phyloP scores from a whole-genome alignment of 2,797 vertebrate genomes.

The Phalanger gymnotis region DNA sequence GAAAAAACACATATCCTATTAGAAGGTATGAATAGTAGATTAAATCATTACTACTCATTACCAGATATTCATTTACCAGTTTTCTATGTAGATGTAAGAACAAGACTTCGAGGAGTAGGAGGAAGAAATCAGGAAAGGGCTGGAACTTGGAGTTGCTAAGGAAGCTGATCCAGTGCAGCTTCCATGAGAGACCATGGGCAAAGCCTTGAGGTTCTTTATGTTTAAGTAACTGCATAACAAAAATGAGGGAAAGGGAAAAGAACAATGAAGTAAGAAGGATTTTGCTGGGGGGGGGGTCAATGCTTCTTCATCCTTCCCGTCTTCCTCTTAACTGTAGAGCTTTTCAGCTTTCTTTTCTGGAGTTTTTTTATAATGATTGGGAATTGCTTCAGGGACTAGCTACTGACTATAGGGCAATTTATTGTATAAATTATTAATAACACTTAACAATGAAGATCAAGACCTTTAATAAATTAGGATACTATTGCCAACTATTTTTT shows the following conservation, averaged over 20 bases:
- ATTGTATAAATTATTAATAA: not conserved
- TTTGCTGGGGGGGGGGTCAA: not conserved
- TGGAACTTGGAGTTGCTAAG: not conserved
- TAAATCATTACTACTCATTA: not conserved
- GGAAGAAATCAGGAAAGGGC: not conserved
- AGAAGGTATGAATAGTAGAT: not conserved
- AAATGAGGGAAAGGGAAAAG: not conserved
- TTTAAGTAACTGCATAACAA: not conserved
- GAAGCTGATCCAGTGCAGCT: not conserved
- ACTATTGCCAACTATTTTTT: not conserved
- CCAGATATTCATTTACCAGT: not conserved
- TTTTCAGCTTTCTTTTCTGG: conserved; percentile 21
- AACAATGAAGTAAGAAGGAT: too few relatives aligned
- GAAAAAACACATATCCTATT: not conserved
- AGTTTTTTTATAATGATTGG: conserved; percentile 6
- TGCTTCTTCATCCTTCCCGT: not conserved
- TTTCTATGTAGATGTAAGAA: not conserved
- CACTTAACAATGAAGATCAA: not conserved
- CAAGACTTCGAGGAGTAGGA: not conserved
- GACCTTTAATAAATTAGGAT: conserved; percentile 12
- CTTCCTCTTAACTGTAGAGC: not conserved
- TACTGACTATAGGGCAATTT: not conserved
- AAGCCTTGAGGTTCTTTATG: not conserved
- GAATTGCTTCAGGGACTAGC: not conserved
- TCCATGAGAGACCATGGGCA: not conserved